Evolutionary conservation across 2,888 invertebrate species (phyloP).

Genomic region (Drosophila kuntzei): DNA sequence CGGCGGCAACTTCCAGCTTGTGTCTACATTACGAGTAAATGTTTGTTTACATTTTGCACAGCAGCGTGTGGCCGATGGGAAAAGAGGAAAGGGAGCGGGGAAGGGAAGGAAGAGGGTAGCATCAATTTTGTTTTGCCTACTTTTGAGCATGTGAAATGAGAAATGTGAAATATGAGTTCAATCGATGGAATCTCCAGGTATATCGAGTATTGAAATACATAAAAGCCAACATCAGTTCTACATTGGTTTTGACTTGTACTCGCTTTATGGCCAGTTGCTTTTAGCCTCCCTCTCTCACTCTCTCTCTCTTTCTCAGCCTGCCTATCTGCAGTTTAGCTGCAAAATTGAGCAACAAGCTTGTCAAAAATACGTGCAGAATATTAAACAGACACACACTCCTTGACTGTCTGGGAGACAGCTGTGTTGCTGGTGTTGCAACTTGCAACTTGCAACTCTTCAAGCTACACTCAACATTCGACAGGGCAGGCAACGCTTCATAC

Average conservation of each 20-base stretch:
- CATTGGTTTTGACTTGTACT: conserved; percentile 22
- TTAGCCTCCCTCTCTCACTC: neutral
- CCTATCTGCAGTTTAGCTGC: conserved; percentile 48
- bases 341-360: conserved; percentile 67
- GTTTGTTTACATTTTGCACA: conserved; percentile 68
- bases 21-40: conserved; percentile 25
- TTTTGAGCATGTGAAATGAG: conserved; percentile 56
- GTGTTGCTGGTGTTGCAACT: conserved; percentile 1
- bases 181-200: conserved; percentile 13
- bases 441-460: conserved; percentile 34
- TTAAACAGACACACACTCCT: conserved; percentile 43
- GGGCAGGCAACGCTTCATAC: conserved; percentile 42
- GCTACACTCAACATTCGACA: conserved; percentile 18
- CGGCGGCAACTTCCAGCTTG: conserved; percentile 60
- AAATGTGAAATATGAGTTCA: conserved; percentile 42
- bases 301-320: neutral
- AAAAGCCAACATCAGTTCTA: conserved; percentile 36
- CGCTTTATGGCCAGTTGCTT: conserved; percentile 5
- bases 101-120: conserved; percentile 7
- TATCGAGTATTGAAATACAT: conserved; percentile 21
- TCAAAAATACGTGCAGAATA: conserved; percentile 55
- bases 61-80: conserved; percentile 1
- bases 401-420: conserved; percentile 1
- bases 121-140: conserved; percentile 66
- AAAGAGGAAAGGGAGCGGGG: neutral